Evolutionary conservation across 2,888 invertebrate species (phyloP).

Genomic region (Herminia tarsipennalis): DNA sequence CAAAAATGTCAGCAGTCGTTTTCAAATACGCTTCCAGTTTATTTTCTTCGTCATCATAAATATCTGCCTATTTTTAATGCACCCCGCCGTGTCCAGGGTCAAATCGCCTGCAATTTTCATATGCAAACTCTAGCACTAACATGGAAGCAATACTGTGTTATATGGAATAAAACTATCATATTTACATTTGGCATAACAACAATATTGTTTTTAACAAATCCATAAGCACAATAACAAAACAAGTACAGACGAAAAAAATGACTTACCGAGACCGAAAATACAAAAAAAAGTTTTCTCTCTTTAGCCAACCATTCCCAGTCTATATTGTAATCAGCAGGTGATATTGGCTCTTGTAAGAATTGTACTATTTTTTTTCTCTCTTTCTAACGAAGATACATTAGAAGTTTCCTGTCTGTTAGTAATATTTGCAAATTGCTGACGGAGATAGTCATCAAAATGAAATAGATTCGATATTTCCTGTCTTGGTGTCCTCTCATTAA

Average conservation of each 20-base stretch:
- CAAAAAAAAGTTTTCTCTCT: too few species aligned
- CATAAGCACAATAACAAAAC: not conserved
- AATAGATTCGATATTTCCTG: too few species aligned
- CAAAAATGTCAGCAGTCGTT: slow-evolving; percentile 17
- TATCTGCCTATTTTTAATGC: slow-evolving; percentile 18
- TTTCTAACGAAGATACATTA: too few species aligned
- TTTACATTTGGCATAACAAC: slow-evolving; percentile 10
- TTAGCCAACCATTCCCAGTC: too few species aligned
- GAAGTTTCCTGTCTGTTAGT: too few species aligned
- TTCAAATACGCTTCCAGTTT: slow-evolving; percentile 11
- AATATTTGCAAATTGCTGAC: too few species aligned
- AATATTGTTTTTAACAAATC: slow-evolving; percentile 17
- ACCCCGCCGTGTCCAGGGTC: slow-evolving; percentile 8
- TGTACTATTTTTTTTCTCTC: too few species aligned
- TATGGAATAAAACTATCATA: slow-evolving; percentile 10
- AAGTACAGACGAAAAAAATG: not conserved
- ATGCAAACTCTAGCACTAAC: slow-evolving; percentile 12
- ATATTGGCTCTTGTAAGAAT: too few species aligned
- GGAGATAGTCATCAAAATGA: too few species aligned
- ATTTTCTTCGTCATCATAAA: slow-evolving; percentile 22
- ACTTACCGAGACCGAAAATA: not conserved
- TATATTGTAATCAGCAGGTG: too few species aligned
- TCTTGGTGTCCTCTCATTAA: too few species aligned
- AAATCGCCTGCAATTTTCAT: slow-evolving; percentile 6
- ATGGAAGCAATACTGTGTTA: slow-evolving; percentile 8